Evolutionary conservation across 2,888 invertebrate species (phyloP), one percentile per base, ranked within the genome.

Genomic region (Halictus quadricinctus): DNA sequence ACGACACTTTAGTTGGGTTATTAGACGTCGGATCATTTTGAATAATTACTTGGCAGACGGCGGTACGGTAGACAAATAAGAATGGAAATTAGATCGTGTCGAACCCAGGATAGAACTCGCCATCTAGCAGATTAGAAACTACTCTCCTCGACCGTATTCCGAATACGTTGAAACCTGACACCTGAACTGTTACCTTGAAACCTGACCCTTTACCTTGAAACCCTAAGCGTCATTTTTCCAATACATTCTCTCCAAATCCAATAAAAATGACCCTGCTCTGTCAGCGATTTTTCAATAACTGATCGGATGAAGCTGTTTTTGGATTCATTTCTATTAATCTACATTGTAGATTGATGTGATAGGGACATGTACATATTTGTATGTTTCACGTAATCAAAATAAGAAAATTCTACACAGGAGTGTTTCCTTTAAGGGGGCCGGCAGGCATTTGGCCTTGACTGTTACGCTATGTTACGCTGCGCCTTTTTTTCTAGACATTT

Each of bases 161-260:
- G 15, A 7, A 29, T 64, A 64, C 64, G 8, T 18, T 64, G 64
- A 18, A 64, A 29, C 18, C 29, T 18, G 64, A 64, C 15, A 29
- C 64, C 64, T 64, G 64, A 64, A 64, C 64, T 64, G 18, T 64
- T 29, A 64, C 64, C 64, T 64, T 29, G 64, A 64, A 64, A 64
- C 64, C 29, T 8, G 64, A 64, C 7, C 29, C 64, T 64, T 64
- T 18, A 6, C 18, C 64, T 29, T 29, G 29, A 64, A 64, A 64
- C 64, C 29, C 64, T 29, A 15, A 64, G 64, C 64, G 64, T 64
- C 7, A 64, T 64, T 64, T 64, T 29, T 29, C 29, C 29, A 8
- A 18, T 64, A 64, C 29, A 64, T 64, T 64, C 64, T 29, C 29
- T 18, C 8, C 29, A 69, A 69, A 69, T 69, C 69, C 21, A 69